A percentile compares a stretch with the other conserved stretches of the same genome.
phyloP scores from a whole-genome alignment of 2,888 invertebrate species.

The Meteorus cinctellus region DNA sequence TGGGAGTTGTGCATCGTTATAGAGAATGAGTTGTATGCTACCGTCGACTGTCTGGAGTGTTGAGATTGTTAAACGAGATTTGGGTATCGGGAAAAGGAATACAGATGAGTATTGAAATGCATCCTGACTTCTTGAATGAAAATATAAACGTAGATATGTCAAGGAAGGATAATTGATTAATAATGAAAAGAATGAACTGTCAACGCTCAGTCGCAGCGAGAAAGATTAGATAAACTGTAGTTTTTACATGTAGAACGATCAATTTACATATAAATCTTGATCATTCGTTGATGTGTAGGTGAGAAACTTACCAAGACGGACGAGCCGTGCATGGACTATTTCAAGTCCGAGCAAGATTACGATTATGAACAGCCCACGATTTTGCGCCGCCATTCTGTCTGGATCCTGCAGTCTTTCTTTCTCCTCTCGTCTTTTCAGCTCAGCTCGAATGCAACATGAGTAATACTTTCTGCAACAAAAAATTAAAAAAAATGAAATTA shows the following conservation, averaged over 20 bases:
- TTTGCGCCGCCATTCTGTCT: constrained; percentile 63
- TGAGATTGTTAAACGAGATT: not conserved
- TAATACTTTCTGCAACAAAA: constrained; percentile 58
- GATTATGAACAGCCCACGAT: constrained; percentile 56
- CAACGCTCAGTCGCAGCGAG: not conserved
- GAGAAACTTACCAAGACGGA: constrained; percentile 62
- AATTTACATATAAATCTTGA: constrained; percentile 7
- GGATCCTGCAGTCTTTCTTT: constrained; percentile 47
- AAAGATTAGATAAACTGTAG: not conserved
- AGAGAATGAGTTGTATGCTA: not conserved
- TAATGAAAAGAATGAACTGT: not conserved
- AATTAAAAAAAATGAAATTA: constrained; percentile 9
- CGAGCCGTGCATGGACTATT: constrained; percentile 57
- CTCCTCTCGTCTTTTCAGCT: constrained; percentile 48
- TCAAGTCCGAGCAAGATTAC: constrained; percentile 60
- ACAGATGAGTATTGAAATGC: not conserved
- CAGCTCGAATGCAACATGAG: constrained; percentile 60
- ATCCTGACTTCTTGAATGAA: not conserved
- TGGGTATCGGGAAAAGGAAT: not conserved
- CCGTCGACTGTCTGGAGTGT: not conserved
- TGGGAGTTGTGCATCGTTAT: not conserved
- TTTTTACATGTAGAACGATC: constrained; percentile 9
- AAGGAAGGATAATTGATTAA: not conserved
- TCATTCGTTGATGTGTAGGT: not conserved
- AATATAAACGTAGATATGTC: not conserved